phyloP scores from a whole-genome alignment of 1,140 invertebrate species.

The Ceratina calcarata region DNA sequence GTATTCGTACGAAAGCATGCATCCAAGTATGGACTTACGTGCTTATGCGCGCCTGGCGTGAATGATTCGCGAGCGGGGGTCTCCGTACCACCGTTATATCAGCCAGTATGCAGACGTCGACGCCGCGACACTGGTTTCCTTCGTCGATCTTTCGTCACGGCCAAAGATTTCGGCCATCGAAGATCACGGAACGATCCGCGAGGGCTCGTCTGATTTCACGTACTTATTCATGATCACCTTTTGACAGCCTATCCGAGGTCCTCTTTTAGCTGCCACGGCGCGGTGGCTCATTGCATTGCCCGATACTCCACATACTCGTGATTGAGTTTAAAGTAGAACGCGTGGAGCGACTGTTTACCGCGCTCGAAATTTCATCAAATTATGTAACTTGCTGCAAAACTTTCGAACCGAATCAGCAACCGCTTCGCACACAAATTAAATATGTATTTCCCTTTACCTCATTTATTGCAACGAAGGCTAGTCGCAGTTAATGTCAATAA shows the following conservation, averaged over 20 bases:
- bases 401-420: background rate
- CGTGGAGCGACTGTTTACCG: background rate
- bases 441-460: no score
- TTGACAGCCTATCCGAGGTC: background rate
- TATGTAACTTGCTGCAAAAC: background rate
- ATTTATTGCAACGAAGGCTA: no score
- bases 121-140: slow-evolving; percentile 43
- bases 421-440: no score
- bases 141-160: slow-evolving; percentile 29
- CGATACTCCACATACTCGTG: background rate
- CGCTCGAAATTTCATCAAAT: slow-evolving; percentile 8
- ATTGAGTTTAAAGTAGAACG: slow-evolving; percentile 2
- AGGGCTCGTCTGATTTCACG: background rate
- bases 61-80: slow-evolving; percentile 68
- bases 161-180: background rate
- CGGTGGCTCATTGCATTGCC: background rate
- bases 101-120: slow-evolving; percentile 64
- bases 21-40: slow-evolving; percentile 73
- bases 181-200: slow-evolving; percentile 5
- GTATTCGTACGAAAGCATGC: slow-evolving; percentile 69
- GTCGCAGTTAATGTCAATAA: no score
- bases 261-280: no score
- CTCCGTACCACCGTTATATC: slow-evolving; percentile 53
- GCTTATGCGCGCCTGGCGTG: slow-evolving; percentile 70
- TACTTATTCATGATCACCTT: background rate